Conservation (phyloP, 2,113 vertebrate genomes). For the Pagrus major region DNA sequence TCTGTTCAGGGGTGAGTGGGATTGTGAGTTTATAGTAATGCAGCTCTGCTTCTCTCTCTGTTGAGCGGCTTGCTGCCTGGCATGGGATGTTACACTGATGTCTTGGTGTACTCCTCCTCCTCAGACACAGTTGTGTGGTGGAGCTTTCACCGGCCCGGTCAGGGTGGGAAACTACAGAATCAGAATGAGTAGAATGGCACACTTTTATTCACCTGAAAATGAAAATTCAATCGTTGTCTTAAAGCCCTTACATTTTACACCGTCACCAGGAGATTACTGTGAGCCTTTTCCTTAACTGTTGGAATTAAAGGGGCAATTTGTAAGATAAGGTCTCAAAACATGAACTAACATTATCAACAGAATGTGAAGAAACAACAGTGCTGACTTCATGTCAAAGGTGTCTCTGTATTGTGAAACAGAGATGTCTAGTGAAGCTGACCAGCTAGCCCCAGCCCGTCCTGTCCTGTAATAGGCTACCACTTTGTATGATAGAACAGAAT, state of each 20-base stretch:
- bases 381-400: too few species aligned
- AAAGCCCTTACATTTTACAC: too few species aligned
- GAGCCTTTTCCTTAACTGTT: not conserved
- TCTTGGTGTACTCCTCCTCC: constrained; percentile 31
- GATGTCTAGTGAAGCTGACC: too few species aligned
- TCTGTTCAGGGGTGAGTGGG: not conserved
- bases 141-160: not conserved
- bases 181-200: not conserved
- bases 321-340: too few species aligned
- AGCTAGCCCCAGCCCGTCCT: too few species aligned
- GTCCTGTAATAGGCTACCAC: too few species aligned
- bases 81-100: constrained; percentile 26
- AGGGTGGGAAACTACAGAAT: not conserved
- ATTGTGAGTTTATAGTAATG: not conserved
- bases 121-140: constrained; percentile 16
- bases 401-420: too few species aligned
- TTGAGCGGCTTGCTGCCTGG: constrained; percentile 16
- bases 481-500: too few species aligned
- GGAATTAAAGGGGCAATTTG: not conserved
- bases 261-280: not conserved
- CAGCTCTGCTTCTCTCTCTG: constrained; percentile 4
- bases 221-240: not conserved
- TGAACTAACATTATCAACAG: too few species aligned
- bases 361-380: too few species aligned
- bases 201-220: not conserved